Evolutionary conservation across 2,797 vertebrate genomes (phyloP).

Genomic region (Pseudomugil tenellus): DNA sequence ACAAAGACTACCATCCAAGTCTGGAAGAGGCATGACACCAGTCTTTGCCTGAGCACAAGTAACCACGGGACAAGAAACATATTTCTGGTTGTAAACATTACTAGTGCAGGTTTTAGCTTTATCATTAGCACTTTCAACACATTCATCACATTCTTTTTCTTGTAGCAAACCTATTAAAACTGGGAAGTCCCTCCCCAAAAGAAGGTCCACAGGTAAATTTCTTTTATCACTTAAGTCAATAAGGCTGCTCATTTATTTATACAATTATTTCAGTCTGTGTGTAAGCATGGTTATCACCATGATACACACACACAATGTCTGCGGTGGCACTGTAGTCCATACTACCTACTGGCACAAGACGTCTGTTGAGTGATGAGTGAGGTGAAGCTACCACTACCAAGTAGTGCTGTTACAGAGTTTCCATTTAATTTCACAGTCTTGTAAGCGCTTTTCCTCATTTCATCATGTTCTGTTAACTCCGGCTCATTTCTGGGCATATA

Average conservation of each 20-base stretch:
- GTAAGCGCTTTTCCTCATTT: neutral
- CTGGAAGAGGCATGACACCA: too few species aligned
- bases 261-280: slow-evolving; percentile 1
- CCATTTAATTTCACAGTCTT: neutral
- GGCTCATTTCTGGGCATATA: too few species aligned
- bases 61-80: too few species aligned
- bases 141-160: too few species aligned
- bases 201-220: neutral
- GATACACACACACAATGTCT: neutral
- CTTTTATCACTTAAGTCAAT: neutral
- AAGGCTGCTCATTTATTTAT: neutral
- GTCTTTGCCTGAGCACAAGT: too few species aligned
- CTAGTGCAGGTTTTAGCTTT: too few species aligned
- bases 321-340: neutral
- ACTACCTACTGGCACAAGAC: neutral
- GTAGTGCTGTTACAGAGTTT: neutral
- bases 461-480: too few species aligned
- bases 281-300: neutral
- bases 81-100: too few species aligned
- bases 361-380: neutral
- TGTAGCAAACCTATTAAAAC: neutral
- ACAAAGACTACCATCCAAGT: too few species aligned
- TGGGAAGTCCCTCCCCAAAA: neutral
- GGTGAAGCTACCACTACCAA: neutral
- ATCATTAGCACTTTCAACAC: too few species aligned